Evolutionary conservation across 2,888 invertebrate genomes (phyloP).

Genomic region (Phragmatobia fuliginosa): DNA sequence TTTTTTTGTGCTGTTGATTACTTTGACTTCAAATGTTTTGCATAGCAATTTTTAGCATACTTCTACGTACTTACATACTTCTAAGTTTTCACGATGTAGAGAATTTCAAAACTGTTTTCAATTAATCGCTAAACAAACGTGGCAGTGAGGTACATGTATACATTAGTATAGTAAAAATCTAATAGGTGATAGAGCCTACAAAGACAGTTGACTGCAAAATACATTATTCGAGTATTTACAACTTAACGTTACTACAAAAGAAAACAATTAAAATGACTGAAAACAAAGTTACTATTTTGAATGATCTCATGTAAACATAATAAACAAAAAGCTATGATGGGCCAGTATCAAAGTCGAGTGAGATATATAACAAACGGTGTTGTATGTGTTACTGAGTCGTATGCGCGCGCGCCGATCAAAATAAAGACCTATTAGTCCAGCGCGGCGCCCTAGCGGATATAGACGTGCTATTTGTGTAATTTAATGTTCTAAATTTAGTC

Average conservation of each 20-base stretch:
- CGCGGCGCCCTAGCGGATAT: constrained; percentile 37
- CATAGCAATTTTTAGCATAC: no score
- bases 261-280: background rate
- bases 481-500: constrained; percentile 14
- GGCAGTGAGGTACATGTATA: no score
- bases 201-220: background rate
- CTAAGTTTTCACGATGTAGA: no score
- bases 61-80: no score
- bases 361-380: constrained; percentile 8
- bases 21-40: no score
- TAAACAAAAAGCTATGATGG: constrained; percentile 3
- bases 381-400: constrained; percentile 1
- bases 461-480: constrained; percentile 38
- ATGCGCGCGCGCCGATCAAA: constrained; percentile 46
- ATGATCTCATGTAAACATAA: constrained; percentile 4
- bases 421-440: constrained; percentile 42
- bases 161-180: no score
- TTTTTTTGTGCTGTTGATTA: no score
- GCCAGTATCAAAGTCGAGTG: constrained; percentile 2
- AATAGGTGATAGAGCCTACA: background rate
- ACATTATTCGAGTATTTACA: background rate
- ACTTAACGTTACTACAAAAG: background rate
- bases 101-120: no score
- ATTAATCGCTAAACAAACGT: no score
- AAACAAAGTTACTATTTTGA: background rate